A percentile compares a stretch with the other conserved stretches of the same genome.
Evolutionary conservation across 2,113 vertebrate genomes (phyloP).

Genomic region (Nematolebias whitei): DNA sequence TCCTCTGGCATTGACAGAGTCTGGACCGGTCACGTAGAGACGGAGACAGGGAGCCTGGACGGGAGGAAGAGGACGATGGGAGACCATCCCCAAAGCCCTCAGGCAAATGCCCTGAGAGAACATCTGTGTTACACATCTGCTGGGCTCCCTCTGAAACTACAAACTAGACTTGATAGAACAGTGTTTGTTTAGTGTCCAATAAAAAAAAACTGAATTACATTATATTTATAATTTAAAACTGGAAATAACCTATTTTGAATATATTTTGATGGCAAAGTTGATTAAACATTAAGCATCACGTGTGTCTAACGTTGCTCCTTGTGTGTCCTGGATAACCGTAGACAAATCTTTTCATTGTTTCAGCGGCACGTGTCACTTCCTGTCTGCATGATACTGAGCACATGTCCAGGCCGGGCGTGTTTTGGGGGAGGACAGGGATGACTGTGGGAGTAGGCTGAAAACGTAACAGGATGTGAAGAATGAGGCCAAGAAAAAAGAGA

Average conservation of each 20-base stretch:
- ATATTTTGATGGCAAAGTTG: no score
- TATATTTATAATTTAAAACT: no score
- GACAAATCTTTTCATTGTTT: slow-evolving; percentile 43
- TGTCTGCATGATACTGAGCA: slow-evolving; percentile 35
- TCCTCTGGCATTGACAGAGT: slow-evolving; percentile 62
- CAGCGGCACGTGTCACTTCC: slow-evolving; percentile 38
- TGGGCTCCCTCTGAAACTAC: slow-evolving; percentile 2
- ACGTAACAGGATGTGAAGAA: slow-evolving; percentile 48
- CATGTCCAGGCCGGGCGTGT: slow-evolving; percentile 22
- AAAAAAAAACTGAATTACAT: background rate
- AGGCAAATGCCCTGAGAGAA: slow-evolving; percentile 37
- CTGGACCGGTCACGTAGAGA: slow-evolving; percentile 70
- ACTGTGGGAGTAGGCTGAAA: slow-evolving; percentile 17
- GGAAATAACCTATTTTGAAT: no score
- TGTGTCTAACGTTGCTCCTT: background rate
- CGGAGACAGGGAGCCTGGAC: slow-evolving; percentile 49
- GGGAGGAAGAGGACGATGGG: slow-evolving; percentile 16
- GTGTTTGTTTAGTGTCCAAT: background rate
- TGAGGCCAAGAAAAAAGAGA: slow-evolving; percentile 56
- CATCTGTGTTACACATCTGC: slow-evolving; percentile 5
- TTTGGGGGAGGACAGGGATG: background rate
- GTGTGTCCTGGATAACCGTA: slow-evolving; percentile 3
- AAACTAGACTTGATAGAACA: slow-evolving; percentile 5
- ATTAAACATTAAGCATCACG: slow-evolving; percentile 5
- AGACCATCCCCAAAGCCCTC: slow-evolving; percentile 5